Evolutionary conservation across 2,888 invertebrate species (phyloP), one percentile per base, ranked within the genome.

Genomic region (Abrostola tripartita): DNA sequence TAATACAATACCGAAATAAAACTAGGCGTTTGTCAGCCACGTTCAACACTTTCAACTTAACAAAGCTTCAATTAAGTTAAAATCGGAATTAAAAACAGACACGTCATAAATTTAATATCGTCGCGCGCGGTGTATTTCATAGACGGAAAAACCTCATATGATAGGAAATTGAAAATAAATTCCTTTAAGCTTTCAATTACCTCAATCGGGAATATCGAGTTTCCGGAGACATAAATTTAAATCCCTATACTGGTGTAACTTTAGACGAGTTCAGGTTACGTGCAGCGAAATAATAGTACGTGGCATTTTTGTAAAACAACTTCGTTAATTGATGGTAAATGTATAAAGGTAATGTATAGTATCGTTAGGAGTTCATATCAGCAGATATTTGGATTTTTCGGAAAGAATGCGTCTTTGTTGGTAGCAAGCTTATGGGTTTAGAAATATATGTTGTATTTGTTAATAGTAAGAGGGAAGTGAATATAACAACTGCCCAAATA

Each of bases 141-240:
- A 89, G 85, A 86, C 84, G 87, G 85, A 84, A 85, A 88, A 88
- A 83, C 84, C 89, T 89, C 88, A 88, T 91, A 89, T 87, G 87
- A 90, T 90, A 89, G 90, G 89, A 92, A 92, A 94, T 93, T 93
- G 93, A 86, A 93, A 94, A 93, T 93, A 93, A 93, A 94, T 93
- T 93, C 93, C 92, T 90, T 87, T 93, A 94, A 94, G 93, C 93
- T 89, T 90, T 87, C 93, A 93, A 93, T 94, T 93, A 94, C 91
- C 90, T 85, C 90, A 91, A 90, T 92, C 92, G 91, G 76, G 88
- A 89, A 89, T 87, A 90, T 90, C 86, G 88, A 85, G 87, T 89
- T 89, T 86, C 88, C 89, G 82, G 83, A 82, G 82, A 85, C 85
- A 85, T 86, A 88, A 85, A 89, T 79, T 79, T 88, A 82, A 81